phyloP scores from a whole-genome alignment of 2,113 vertebrate species.

The Perca fluviatilis region DNA sequence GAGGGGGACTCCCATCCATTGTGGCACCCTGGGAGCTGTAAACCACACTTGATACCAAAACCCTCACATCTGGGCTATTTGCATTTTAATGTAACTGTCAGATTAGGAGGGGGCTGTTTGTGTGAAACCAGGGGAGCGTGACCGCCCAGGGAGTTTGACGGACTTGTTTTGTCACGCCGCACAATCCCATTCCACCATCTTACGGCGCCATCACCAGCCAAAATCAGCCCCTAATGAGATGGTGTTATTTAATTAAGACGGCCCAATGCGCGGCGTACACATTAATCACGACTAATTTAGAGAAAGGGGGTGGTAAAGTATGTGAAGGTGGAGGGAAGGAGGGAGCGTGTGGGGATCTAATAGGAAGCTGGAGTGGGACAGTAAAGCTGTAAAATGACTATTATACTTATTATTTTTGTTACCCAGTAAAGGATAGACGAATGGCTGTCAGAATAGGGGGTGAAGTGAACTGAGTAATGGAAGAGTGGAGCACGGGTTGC shows the following conservation, averaged over 20 bases:
- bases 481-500: conserved; percentile 2
- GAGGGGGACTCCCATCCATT: neutral
- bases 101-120: conserved; percentile 70
- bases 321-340: conserved; percentile 18
- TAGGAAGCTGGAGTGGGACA: conserved; percentile 19
- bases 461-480: neutral
- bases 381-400: conserved; percentile 19
- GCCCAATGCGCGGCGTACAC: conserved; percentile 82
- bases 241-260: conserved; percentile 92
- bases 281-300: conserved; percentile 90
- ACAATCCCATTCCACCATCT: conserved; percentile 71
- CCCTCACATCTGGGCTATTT: conserved; percentile 79
- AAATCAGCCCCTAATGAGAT: conserved; percentile 91
- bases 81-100: conserved; percentile 84
- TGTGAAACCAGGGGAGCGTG: conserved; percentile 67
- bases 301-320: conserved; percentile 44
- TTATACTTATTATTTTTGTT: conserved; percentile 18
- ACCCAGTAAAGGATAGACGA: conserved; percentile 7
- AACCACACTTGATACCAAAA: conserved; percentile 78
- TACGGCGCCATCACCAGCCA: conserved; percentile 83
- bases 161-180: conserved; percentile 62
- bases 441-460: neutral
- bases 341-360: conserved; percentile 20
- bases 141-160: conserved; percentile 68
- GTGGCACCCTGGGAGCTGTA: conserved; percentile 64